phyloP scores from a whole-genome alignment of 2,888 invertebrate species.

The Drosophila villosipedis region DNA sequence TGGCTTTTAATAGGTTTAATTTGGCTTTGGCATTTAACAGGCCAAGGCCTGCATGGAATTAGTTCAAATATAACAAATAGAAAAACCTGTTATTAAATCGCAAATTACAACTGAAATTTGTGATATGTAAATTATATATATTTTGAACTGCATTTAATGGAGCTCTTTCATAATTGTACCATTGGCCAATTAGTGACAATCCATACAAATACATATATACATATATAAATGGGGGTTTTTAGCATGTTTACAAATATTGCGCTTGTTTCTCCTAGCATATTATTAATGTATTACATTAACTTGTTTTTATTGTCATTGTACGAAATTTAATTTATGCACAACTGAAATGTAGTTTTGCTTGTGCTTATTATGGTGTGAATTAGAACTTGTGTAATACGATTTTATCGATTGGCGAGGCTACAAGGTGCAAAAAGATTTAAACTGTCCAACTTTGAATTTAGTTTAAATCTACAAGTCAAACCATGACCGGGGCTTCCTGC shows the following conservation, averaged over 20 bases:
- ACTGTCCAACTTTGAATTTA: not conserved
- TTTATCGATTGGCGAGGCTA: not conserved
- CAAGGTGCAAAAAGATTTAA: not conserved
- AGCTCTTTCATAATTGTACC: slow-evolving; percentile 7
- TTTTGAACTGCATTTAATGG: slow-evolving; percentile 39
- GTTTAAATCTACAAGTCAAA: not conserved
- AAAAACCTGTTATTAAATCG: slow-evolving; percentile 35
- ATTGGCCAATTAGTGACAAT: slow-evolving; percentile 25
- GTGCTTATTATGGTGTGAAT: not conserved
- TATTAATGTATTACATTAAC: slow-evolving; percentile 52
- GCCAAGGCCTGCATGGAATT: slow-evolving; percentile 23
- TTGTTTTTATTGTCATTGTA: slow-evolving; percentile 35
- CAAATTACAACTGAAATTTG: not conserved
- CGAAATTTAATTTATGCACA: slow-evolving; percentile 50
- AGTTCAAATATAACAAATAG: slow-evolving; percentile 3
- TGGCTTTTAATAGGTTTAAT: slow-evolving; percentile 40
- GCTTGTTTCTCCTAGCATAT: slow-evolving; percentile 48
- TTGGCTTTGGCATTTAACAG: slow-evolving; percentile 19
- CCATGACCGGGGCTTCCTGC: rapidly evolving
- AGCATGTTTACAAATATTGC: slow-evolving; percentile 65
- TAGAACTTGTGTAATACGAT: not conserved
- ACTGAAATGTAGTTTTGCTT: slow-evolving; percentile 20
- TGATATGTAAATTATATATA: slow-evolving; percentile 21
- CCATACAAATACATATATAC: not conserved
- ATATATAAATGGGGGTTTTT: slow-evolving; percentile 13